These are phyloP conservation scores for Tangara arthus DNA, from an alignment of 2,797 vertebrate genomes.

Conservation along the genomic window DNA sequence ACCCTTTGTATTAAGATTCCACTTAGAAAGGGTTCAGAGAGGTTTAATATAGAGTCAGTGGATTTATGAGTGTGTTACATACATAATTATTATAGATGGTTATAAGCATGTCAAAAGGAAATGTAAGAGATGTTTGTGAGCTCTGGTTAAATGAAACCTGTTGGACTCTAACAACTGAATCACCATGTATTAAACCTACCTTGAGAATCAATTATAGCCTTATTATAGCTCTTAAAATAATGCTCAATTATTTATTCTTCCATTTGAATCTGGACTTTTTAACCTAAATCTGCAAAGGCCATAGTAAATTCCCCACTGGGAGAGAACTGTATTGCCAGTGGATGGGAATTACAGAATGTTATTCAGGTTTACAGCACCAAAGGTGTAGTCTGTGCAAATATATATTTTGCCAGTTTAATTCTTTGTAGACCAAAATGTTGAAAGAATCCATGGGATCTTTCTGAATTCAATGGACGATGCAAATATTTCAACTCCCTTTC, in stretches of 20 bases:
- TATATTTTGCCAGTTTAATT: background rate
- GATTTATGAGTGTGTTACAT: conserved; percentile 47
- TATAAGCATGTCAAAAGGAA: conserved; percentile 48
- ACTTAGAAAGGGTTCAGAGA: conserved; percentile 48
- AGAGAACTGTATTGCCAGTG: background rate
- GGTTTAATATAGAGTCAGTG: conserved; percentile 24
- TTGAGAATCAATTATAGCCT: conserved; percentile 3
- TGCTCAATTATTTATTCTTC: conserved; percentile 24
- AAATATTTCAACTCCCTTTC: background rate
- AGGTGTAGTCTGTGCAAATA: background rate
- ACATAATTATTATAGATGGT: conserved; percentile 40
- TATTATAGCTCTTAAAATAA: background rate
- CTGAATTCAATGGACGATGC: accelerated
- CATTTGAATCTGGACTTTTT: background rate
- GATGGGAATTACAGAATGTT: background rate
- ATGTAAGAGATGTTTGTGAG: conserved; percentile 52
- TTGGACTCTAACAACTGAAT: conserved; percentile 17
- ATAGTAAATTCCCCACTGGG: background rate
- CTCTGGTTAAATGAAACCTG: conserved; percentile 30
- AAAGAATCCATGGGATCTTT: background rate
- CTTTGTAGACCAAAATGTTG: background rate
- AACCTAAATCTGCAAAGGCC: background rate
- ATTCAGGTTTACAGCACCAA: background rate
- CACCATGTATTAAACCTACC: background rate
- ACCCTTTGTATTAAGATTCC: conserved; percentile 11